Evolutionary conservation across 2,797 vertebrate species (phyloP).

Genomic region (Notolabrus celidotus): DNA sequence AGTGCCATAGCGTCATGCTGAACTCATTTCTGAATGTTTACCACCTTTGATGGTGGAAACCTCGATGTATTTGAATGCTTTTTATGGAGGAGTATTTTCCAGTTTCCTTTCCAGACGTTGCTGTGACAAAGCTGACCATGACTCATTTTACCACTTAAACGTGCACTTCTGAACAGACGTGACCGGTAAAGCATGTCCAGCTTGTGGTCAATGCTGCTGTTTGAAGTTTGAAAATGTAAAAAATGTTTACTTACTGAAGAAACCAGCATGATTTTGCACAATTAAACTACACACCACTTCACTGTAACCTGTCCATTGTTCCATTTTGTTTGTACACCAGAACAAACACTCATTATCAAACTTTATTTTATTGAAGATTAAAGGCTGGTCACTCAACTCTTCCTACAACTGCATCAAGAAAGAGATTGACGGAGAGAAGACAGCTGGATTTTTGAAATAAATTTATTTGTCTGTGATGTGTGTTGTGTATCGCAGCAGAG

Average conservation of each 20-base stretch:
- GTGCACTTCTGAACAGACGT: conserved; percentile 11
- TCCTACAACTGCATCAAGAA: background rate
- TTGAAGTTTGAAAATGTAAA: conserved; percentile 47
- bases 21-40: conserved; percentile 70
- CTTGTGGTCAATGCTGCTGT: conserved; percentile 63
- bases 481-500: conserved; percentile 38
- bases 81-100: conserved; percentile 11
- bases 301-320: conserved; percentile 13
- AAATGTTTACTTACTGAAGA: conserved; percentile 64
- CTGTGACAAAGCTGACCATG: conserved; percentile 20
- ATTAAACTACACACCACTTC: conserved; percentile 75
- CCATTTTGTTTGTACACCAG: background rate
- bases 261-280: conserved; percentile 87
- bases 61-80: conserved; percentile 46
- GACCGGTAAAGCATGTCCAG: conserved; percentile 50
- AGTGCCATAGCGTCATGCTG: conserved; percentile 69
- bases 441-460: conserved; percentile 63
- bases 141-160: conserved; percentile 31
- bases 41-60: conserved; percentile 43
- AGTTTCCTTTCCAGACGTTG: conserved; percentile 8
- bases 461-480: conserved; percentile 83
- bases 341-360: background rate
- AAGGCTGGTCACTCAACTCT: no score
- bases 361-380: no score
- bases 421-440: background rate